Conservation (phyloP, 2,888 invertebrate genomes). For the Callinectes sapidus region DNA sequence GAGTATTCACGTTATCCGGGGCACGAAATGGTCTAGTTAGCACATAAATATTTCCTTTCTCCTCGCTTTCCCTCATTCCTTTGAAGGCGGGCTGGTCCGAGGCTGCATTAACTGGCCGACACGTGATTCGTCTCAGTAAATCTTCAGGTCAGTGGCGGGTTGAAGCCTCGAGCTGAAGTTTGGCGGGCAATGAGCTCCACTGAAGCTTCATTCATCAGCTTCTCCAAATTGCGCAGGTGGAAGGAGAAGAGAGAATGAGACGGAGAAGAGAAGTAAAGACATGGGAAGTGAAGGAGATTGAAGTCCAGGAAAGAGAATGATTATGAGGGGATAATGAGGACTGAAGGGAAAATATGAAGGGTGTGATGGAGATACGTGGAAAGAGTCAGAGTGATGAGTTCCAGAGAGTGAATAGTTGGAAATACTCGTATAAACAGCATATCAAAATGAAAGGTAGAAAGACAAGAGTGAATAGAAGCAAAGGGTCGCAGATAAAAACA, state of each 20-base stretch:
- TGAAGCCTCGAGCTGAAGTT: conserved; percentile 28
- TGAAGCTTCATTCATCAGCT: conserved; percentile 19
- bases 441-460: background rate
- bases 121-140: conserved; percentile 37
- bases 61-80: conserved; percentile 27
- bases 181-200: background rate
- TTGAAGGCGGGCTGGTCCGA: conserved; percentile 27
- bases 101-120: conserved; percentile 16
- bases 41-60: conserved; percentile 8
- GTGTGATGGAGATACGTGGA: too few species aligned
- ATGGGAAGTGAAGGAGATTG: background rate
- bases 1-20: background rate
- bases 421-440: background rate
- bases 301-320: background rate
- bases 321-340: background rate
- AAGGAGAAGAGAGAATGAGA: background rate
- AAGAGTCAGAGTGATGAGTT: too few species aligned
- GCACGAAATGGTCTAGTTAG: conserved; percentile 17
- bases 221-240: background rate
- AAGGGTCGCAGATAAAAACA: background rate
- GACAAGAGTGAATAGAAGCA: background rate
- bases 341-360: too few species aligned
- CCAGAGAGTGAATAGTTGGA: background rate
- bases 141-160: conserved; percentile 31
- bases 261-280: background rate